Evolutionary conservation across 2,113 vertebrate genomes (phyloP).

Genomic region (Entelurus aequoreus): DNA sequence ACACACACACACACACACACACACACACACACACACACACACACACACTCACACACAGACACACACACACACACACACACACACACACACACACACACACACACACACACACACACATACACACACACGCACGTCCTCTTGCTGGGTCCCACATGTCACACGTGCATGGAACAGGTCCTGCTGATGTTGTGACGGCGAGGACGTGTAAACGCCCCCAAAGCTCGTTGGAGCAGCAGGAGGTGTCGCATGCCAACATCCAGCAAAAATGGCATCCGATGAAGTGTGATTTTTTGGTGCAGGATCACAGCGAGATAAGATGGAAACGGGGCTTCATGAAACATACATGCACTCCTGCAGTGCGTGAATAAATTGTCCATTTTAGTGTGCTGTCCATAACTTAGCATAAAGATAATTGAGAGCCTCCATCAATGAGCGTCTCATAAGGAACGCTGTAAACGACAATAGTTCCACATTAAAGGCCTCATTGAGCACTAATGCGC

Average conservation of each 20-base stretch:
- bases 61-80: background rate
- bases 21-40: conserved; percentile 1
- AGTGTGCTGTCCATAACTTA: background rate
- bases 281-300: conserved; percentile 22
- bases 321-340: conserved; percentile 37
- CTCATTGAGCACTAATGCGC: background rate
- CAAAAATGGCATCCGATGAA: conserved; percentile 11
- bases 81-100: conserved; percentile 12
- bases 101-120: background rate
- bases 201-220: conserved; percentile 12
- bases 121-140: background rate
- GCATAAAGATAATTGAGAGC: background rate
- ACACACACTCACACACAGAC: too few species aligned
- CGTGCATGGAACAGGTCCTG: conserved; percentile 5
- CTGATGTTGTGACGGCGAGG: conserved; percentile 10
- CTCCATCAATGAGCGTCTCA: conserved; percentile 4
- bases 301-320: background rate
- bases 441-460: background rate
- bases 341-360: conserved; percentile 48
- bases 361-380: conserved; percentile 28
- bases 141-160: conserved; percentile 6
- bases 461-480: background rate
- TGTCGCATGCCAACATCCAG: conserved; percentile 16
- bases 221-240: conserved; percentile 27
- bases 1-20: too few species aligned